Evolutionary conservation across 2,888 invertebrate genomes (phyloP).

Genomic region (Junonia oenone): DNA sequence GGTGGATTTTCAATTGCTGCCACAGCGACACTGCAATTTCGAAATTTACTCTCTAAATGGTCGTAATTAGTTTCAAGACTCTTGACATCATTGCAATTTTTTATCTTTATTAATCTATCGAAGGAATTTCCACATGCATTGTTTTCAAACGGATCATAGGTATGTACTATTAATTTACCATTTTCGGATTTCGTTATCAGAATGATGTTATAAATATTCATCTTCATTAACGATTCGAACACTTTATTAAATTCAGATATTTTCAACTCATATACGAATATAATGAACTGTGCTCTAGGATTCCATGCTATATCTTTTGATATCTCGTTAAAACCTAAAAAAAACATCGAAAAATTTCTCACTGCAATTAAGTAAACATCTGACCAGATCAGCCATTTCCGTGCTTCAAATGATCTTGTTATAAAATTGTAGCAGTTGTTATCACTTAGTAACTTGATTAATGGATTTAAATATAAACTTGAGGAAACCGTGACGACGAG

Average conservation of each 20-base stretch:
- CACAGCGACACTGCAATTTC: slow-evolving; percentile 44
- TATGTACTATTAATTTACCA: slow-evolving; percentile 32
- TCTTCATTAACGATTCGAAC: slow-evolving; percentile 37
- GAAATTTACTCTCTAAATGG: slow-evolving; percentile 29
- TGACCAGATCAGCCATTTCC: slow-evolving; percentile 36
- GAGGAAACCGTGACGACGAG: slow-evolving; percentile 5
- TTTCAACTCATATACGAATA: slow-evolving; percentile 12
- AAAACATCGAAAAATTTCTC: slow-evolving; percentile 34
- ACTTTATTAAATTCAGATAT: slow-evolving; percentile 29
- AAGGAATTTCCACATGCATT: slow-evolving; percentile 41
- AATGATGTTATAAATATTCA: slow-evolving; percentile 43
- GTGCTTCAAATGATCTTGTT: slow-evolving; percentile 32
- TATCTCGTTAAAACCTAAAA: slow-evolving; percentile 34
- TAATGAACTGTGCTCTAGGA: slow-evolving; percentile 43
- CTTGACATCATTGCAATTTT: slow-evolving; percentile 36
- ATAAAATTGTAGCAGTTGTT: slow-evolving; percentile 38
- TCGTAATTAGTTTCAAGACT: slow-evolving; percentile 31
- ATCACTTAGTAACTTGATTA: slow-evolving; percentile 33
- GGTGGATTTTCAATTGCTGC: slow-evolving; percentile 41
- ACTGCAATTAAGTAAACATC: slow-evolving; percentile 44
- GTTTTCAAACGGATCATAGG: slow-evolving; percentile 43
- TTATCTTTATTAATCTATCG: slow-evolving; percentile 34
- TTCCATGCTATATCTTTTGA: slow-evolving; percentile 45
- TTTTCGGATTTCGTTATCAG: slow-evolving; percentile 34
- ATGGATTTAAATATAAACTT: neutral